Conservation (phyloP, 2,113 vertebrate species). For the Burhinus oedicnemus region DNA sequence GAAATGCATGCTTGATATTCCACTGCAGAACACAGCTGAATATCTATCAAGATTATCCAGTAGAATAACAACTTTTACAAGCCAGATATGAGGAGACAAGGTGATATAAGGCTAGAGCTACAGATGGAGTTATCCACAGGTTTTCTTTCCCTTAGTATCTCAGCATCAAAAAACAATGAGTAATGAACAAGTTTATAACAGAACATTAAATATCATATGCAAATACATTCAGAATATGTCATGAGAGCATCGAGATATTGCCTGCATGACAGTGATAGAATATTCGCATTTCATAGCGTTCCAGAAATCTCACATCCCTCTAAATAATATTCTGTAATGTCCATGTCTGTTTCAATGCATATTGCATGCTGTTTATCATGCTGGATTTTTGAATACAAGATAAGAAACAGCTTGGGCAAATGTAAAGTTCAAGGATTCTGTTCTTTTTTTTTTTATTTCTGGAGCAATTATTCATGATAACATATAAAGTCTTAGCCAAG, state of each 20-base stretch:
- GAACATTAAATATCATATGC: background rate
- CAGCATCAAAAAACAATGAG: background rate
- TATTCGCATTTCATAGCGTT: background rate
- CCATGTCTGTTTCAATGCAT: background rate
- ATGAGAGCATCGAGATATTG: background rate
- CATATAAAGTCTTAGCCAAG: background rate
- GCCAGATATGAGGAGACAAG: background rate
- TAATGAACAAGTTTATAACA: background rate
- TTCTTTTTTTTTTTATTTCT: background rate
- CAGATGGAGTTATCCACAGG: background rate
- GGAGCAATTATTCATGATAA: background rate
- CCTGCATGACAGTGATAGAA: background rate
- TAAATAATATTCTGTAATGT: background rate
- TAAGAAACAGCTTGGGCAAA: background rate
- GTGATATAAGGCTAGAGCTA: background rate
- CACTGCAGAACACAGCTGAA: background rate
- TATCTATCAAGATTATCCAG: background rate
- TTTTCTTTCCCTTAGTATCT: background rate
- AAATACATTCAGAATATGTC: background rate
- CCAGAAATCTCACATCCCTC: background rate
- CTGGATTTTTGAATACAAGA: background rate
- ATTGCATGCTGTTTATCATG: background rate
- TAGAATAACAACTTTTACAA: background rate
- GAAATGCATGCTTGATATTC: background rate
- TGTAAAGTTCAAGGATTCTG: background rate